Percentiles rank a stretch among this genome's conserved stretches.
Conservation (phyloP, 2,113 vertebrate species). For the Accipiter cooperii region DNA sequence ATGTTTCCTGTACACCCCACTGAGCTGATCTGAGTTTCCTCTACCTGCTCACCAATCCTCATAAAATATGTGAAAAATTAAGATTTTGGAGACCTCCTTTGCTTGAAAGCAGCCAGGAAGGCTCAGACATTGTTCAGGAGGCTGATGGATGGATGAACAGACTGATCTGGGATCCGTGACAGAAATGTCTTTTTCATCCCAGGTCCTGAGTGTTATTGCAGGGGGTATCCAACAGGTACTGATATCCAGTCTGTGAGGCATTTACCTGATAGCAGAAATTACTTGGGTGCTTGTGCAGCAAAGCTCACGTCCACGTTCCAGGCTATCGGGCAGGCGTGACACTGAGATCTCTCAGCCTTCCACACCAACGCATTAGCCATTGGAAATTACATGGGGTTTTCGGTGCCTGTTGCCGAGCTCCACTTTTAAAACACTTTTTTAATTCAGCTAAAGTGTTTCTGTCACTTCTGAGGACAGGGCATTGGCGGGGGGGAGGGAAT, state of each 20-base stretch:
- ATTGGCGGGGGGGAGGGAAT: not conserved
- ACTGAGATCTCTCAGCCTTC: not conserved
- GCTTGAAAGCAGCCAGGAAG: not conserved
- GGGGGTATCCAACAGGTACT: fast-evolving
- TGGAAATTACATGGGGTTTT: not conserved
- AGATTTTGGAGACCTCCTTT: not conserved
- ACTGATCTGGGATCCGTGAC: not conserved
- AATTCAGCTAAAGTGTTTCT: not conserved
- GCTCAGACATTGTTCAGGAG: not conserved
- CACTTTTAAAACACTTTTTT: not conserved
- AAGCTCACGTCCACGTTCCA: not conserved
- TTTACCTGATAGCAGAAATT: not conserved
- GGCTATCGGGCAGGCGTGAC: not conserved
- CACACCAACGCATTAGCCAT: fast-evolving
- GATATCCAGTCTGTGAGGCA: not conserved
- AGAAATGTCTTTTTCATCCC: not conserved
- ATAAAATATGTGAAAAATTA: not conserved
- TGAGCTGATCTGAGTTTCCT: not conserved
- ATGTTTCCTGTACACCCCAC: not conserved
- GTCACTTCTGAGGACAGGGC: not conserved
- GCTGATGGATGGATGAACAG: not conserved
- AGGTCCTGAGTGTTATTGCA: fast-evolving
- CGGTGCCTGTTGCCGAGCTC: not conserved
- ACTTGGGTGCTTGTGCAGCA: not conserved
- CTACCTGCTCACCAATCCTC: not conserved